Evolutionary conservation across 1,140 invertebrate species (phyloP).

Genomic region (Caenorhabditis remanei): DNA sequence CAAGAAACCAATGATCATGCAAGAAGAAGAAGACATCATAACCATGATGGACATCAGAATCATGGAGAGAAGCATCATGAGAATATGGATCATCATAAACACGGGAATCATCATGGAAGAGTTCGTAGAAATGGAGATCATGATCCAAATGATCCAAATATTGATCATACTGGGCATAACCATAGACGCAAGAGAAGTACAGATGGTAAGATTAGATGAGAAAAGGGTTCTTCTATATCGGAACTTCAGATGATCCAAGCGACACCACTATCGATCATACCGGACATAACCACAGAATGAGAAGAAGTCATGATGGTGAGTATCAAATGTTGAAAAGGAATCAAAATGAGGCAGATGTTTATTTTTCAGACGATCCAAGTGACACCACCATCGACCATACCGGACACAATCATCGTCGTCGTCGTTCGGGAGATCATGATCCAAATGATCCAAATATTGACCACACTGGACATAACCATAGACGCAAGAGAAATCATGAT

Average conservation of each 20-base stretch:
- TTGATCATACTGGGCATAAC: conserved; percentile 58
- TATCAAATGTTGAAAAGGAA: not conserved
- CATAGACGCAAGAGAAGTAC: conserved; percentile 22
- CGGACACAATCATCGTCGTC: conserved; percentile 24
- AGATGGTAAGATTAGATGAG: not conserved
- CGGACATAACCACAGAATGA: conserved; percentile 49
- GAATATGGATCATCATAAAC: too few relatives aligned
- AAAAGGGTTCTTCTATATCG: too few relatives aligned
- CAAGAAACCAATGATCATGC: conserved; percentile 19
- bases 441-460: conserved; percentile 57
- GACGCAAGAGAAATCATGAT: conserved; percentile 33
- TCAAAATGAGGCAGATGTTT: too few relatives aligned
- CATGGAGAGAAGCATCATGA: not conserved
- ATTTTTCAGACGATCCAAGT: conserved; percentile 22
- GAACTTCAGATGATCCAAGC: conserved; percentile 4
- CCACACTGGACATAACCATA: conserved; percentile 57
- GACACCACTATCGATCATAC: conserved; percentile 35
- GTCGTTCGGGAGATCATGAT: conserved; percentile 48
- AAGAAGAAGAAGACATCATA: conserved; percentile 25
- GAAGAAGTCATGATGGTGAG: conserved; percentile 11
- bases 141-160: conserved; percentile 51
- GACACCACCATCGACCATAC: conserved; percentile 38
- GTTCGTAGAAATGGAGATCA: conserved; percentile 18
- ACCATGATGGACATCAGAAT: not conserved
- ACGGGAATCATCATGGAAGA: not conserved